Percentiles rank a stretch among this genome's conserved stretches.
These are phyloP conservation scores for Aphyosemion australe DNA, from an alignment of 2,113 vertebrate genomes.

Conservation along the genomic window DNA sequence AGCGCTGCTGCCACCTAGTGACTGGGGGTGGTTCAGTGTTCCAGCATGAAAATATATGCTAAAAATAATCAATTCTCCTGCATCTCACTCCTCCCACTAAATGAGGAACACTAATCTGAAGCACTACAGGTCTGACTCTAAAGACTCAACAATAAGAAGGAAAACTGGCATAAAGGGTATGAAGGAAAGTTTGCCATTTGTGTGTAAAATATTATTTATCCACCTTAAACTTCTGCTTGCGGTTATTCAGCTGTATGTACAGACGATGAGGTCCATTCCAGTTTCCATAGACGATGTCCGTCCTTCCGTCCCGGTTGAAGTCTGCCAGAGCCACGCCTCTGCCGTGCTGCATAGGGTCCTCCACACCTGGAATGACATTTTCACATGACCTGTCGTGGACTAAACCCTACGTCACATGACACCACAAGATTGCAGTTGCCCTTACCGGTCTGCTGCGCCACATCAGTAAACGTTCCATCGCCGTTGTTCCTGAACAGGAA, in stretches of 20 bases:
- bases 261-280: constrained; percentile 98
- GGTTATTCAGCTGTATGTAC: constrained; percentile 88
- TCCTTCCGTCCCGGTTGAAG: constrained; percentile 95
- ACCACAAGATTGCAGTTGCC: not conserved
- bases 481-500: constrained; percentile 96
- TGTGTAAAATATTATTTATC: not conserved
- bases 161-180: too few relatives aligned
- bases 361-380: constrained; percentile 81
- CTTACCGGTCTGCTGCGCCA: constrained; percentile 88
- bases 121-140: too few relatives aligned
- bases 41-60: too few relatives aligned
- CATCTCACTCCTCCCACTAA: too few relatives aligned
- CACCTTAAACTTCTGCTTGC: constrained; percentile 92
- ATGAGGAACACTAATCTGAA: too few relatives aligned
- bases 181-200: too few relatives aligned
- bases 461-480: constrained; percentile 89
- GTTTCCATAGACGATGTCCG: constrained; percentile 95
- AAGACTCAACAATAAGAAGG: too few relatives aligned
- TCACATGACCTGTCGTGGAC: not conserved
- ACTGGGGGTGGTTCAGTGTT: too few relatives aligned
- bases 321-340: constrained; percentile 92
- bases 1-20: too few relatives aligned
- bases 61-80: too few relatives aligned
- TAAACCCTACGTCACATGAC: not conserved
- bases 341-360: constrained; percentile 93